phyloP scores from a whole-genome alignment of 2,888 invertebrate genomes.

The Frankliniella intonsa region DNA sequence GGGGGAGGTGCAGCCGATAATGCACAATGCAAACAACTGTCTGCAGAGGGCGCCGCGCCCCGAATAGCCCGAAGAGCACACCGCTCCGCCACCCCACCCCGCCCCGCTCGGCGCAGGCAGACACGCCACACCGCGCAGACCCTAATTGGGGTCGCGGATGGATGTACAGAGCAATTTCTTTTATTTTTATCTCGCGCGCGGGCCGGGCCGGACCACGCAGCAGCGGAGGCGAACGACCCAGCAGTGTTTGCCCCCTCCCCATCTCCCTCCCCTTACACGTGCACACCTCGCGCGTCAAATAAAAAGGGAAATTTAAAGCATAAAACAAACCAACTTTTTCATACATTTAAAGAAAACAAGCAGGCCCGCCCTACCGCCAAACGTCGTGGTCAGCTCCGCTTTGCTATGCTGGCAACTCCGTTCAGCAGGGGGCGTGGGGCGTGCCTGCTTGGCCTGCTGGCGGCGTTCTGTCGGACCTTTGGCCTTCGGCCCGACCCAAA shows the following conservation, averaged over 20 bases:
- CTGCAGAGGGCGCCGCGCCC: not conserved
- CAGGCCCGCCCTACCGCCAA: too few species aligned
- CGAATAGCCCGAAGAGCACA: not conserved
- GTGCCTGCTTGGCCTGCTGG: too few species aligned
- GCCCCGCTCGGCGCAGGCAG: too few species aligned
- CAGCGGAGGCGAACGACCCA: not conserved
- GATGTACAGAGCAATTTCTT: not conserved
- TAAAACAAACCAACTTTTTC: not conserved
- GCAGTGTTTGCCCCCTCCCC: not conserved
- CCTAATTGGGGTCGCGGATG: constrained; percentile 14
- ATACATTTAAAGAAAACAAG: not conserved
- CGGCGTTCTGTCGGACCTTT: too few species aligned
- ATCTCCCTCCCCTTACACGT: too few species aligned
- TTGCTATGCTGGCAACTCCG: too few species aligned
- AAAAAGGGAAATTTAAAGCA: too few species aligned
- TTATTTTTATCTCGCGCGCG: not conserved
- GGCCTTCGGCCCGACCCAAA: too few species aligned
- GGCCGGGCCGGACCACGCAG: not conserved
- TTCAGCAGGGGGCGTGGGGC: too few species aligned
- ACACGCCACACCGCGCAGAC: not conserved
- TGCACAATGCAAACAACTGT: not conserved
- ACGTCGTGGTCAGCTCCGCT: too few species aligned
- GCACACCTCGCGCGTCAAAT: not conserved
- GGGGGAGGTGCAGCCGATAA: not conserved
- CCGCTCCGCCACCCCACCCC: not conserved